Conservation (phyloP, 1,140 invertebrate genomes). For the Popillia japonica region DNA sequence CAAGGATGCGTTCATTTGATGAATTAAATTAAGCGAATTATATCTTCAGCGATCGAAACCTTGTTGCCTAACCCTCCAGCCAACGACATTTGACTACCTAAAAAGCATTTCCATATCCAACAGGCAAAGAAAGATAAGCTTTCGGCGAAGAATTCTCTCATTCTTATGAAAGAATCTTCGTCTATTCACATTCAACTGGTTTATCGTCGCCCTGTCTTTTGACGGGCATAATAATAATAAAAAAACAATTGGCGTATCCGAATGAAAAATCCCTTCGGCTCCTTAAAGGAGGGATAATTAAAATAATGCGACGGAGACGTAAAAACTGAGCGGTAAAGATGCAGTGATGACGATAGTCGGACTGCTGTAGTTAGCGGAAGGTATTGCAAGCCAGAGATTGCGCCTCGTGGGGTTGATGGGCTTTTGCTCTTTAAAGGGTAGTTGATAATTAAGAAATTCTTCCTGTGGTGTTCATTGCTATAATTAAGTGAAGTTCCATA, state of each 20-base stretch:
- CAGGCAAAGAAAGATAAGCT: not conserved
- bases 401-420: not conserved
- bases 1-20: too few species aligned
- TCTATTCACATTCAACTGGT: not conserved
- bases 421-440: slow-evolving; percentile 39
- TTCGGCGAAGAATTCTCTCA: not conserved
- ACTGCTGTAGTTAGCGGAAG: not conserved
- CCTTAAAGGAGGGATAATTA: not conserved
- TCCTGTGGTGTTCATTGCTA: slow-evolving; percentile 42
- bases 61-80: too few species aligned
- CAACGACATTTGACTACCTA: not conserved
- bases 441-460: slow-evolving; percentile 50
- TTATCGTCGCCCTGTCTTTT: not conserved
- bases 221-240: not conserved
- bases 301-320: slow-evolving; percentile 19
- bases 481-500: slow-evolving; percentile 47
- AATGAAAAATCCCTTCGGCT: slow-evolving; percentile 9
- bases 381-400: not conserved
- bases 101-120: not conserved
- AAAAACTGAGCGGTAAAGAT: not conserved
- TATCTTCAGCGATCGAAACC: too few species aligned
- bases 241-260: not conserved
- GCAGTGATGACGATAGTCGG: not conserved
- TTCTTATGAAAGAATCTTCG: not conserved
- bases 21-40: too few species aligned